Base-by-base conservation (phyloP, 2,888 invertebrate genomes). In the Nymphalis c-album region DNA sequence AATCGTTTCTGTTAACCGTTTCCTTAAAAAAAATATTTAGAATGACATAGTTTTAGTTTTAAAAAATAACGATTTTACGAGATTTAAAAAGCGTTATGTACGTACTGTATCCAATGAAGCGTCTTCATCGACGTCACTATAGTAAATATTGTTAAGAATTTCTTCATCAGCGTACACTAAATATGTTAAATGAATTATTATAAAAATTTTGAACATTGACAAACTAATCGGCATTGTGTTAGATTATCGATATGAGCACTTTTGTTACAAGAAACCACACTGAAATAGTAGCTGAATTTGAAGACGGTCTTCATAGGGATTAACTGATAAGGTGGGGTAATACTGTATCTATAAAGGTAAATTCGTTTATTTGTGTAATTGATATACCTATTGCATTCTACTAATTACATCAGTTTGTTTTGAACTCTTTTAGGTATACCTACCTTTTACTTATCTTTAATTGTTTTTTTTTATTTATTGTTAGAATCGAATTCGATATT, bases 51-150 rank as follows among this genome's bases (percentile, higher is more conserved):
- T 6, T 31, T 31, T 6, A 31, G 6, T 31, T 18, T 20, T 16
- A 5, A 20, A 20, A 50, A 7, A 6, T 10, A 2, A 1, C 22
- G 16, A 4, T 22, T 20, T 60, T 31, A 26, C 8, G 31, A 7
- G n/a, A 31, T 55, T 55, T 31, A 20, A 31, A 55, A 35, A 31
- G 17, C 40, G 7, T 35, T 22, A 22, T 69, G 60, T 72, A 85
- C 88, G 81, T 80, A 91, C 91, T 20, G 89, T 86, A 69, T 90
- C 90, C 69, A 91, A 80, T 40, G 77, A 78, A 18, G 90, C 87
- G 72, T 91, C 91, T 75, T 91, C 90, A 51, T 86, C 75, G 68
- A 89, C 76, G 64, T 77, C 80, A 2, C 71, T 64, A 74, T 81
- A 75, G 0, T 84, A 10, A 10, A 16, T 83, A 70, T 71, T 18